A percentile compares a stretch with the other conserved stretches of the same genome.
Evolutionary conservation across 2,113 vertebrate genomes (phyloP).

Genomic region (Leptocoma aspasia): DNA sequence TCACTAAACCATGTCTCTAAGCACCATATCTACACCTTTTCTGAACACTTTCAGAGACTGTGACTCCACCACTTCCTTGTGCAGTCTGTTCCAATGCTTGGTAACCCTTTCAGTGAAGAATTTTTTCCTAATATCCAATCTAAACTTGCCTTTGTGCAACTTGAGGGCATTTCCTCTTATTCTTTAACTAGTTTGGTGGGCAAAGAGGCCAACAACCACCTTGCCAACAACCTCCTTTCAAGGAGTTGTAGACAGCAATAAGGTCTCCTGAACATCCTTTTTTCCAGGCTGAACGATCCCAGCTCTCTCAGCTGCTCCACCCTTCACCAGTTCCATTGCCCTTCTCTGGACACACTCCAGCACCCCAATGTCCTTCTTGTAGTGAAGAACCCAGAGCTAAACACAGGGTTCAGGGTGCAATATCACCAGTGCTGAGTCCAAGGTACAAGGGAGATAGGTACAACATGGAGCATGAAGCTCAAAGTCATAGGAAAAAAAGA

Average conservation of each 20-base stretch:
- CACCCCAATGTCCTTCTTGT: background rate
- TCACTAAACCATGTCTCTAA: background rate
- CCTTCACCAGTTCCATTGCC: background rate
- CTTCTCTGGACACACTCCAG: background rate
- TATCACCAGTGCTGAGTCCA: background rate
- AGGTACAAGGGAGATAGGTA: background rate
- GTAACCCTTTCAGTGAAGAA: background rate
- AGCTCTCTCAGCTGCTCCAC: background rate
- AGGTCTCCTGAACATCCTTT: fast-evolving
- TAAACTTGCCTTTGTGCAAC: background rate
- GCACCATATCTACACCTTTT: fast-evolving
- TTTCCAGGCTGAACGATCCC: background rate
- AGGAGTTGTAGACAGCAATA: too few relatives aligned
- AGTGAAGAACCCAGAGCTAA: background rate
- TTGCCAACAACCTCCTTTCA: background rate
- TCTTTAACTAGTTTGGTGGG: background rate
- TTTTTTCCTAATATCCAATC: background rate
- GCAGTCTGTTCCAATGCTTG: background rate
- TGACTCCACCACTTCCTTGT: background rate
- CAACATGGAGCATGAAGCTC: fast-evolving
- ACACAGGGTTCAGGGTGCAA: background rate
- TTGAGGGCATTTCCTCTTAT: background rate
- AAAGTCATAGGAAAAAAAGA: background rate
- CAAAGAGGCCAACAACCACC: background rate
- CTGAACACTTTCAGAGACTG: background rate